Conservation (phyloP, 1,140 invertebrate genomes). For the Glossosoma conforme region DNA sequence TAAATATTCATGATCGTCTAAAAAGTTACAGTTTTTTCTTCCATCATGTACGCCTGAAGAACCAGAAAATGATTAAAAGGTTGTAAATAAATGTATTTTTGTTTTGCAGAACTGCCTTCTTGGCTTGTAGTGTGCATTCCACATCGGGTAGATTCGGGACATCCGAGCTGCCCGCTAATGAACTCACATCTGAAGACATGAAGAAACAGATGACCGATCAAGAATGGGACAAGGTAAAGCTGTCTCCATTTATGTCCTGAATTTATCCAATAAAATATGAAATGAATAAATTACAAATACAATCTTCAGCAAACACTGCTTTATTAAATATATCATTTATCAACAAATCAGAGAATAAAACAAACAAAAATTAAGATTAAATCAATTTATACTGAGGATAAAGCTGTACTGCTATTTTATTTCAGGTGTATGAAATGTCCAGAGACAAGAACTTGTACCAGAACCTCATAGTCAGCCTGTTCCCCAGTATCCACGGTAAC, state of each 20-base stretch:
- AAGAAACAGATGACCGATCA: constrained; percentile 91
- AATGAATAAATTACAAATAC: not conserved
- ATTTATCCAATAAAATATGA: not conserved
- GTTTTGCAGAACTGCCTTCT: constrained; percentile 74
- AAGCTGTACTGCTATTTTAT: not conserved
- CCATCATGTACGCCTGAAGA: no score
- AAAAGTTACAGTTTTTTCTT: no score
- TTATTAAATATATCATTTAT: not conserved
- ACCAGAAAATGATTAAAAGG: no score
- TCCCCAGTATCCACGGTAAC: constrained; percentile 96
- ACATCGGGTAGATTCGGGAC: constrained; percentile 83
- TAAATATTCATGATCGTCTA: no score
- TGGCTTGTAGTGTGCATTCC: constrained; percentile 87
- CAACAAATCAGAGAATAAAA: not conserved
- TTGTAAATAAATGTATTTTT: not conserved
- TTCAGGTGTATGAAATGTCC: constrained; percentile 90
- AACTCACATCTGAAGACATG: constrained; percentile 85
- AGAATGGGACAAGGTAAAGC: constrained; percentile 80
- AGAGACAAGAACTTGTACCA: constrained; percentile 88
- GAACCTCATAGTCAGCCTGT: constrained; percentile 89
- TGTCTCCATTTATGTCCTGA: not conserved
- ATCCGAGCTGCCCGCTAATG: constrained; percentile 69
- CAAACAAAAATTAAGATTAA: not conserved
- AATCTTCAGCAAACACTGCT: not conserved
- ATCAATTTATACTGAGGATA: not conserved